Evolutionary conservation across 2,888 invertebrate genomes (phyloP), one percentile per base, ranked within the genome.

Genomic region (Cheilosia grossa): DNA sequence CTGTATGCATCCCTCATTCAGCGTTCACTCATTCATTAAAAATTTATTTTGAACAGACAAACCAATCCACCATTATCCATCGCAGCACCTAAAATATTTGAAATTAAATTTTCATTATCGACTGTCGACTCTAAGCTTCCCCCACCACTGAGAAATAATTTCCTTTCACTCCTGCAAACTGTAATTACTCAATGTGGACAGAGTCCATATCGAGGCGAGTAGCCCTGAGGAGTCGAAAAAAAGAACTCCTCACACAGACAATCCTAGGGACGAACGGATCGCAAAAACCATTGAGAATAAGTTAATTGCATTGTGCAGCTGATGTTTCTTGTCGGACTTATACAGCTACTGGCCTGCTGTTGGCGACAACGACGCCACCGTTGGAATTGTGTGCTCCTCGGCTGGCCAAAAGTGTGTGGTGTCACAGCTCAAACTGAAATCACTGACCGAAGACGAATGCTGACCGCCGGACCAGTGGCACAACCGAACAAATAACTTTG

Each of bases 41-140:
- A 24, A 27, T 51, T 51, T 27, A 51, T 51, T 51, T n/a, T 27
- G 24, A 51, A 5, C n/a, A 10, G 51, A 59, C 66, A 67, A 59
- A 59, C 58, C 10, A 37, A 19, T 58, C 15, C 24, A 27, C 24
- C 47, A 54, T 51, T 15, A 21, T 51, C 27, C 33, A 53, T 47
- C 33, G 33, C 19, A n/a, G 30, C n/a, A 61, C 56, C 2, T 21
- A 19, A 21, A n/a, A 10, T 73, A 40, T 67, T 69, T 63, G 24
- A 74, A 81, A 81, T 81, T 63, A 40, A 66, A 79, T 79, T 79
- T 79, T 53, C 73, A 79, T 79, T 79, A 73, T 59, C 58, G 51
- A 51, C 51, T 30, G 27, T 27, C 27, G 27, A 6, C 27, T 21
- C 24, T 13, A 13, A 21, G 19, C 37, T 33, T 5, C 42, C 5